Conservation (phyloP, 2,888 invertebrate genomes). For the Xanthorhoe designata region DNA sequence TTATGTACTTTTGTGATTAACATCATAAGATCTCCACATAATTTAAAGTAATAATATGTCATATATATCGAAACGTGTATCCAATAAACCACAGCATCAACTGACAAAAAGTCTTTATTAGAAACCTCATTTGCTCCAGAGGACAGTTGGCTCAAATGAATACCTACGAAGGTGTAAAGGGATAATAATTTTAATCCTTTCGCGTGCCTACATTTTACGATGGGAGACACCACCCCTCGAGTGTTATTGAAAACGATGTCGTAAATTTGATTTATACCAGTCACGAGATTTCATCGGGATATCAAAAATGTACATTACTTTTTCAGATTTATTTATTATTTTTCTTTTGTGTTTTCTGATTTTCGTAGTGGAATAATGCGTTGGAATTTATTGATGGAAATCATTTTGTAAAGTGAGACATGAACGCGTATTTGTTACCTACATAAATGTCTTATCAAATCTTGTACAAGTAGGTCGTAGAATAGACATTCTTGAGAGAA, state of each 20-base stretch:
- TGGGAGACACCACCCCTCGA: constrained; percentile 48
- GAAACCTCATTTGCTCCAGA: constrained; percentile 6
- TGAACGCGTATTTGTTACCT: too few species aligned
- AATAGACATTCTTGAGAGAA: too few species aligned
- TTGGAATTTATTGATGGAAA: background rate
- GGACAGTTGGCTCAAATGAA: constrained; percentile 31
- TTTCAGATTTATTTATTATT: constrained; percentile 35
- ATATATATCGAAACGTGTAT: too few species aligned
- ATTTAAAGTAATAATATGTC: too few species aligned
- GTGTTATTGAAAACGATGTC: constrained; percentile 59
- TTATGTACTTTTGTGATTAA: too few species aligned
- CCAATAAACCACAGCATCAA: too few species aligned
- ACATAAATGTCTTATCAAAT: too few species aligned
- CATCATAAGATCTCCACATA: too few species aligned
- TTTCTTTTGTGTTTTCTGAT: constrained; percentile 14
- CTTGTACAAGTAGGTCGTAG: too few species aligned
- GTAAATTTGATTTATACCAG: constrained; percentile 62
- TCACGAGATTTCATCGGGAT: constrained; percentile 54
- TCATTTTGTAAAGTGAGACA: background rate
- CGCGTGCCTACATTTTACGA: constrained; percentile 48
- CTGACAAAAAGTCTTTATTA: too few species aligned
- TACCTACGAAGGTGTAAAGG: constrained; percentile 42
- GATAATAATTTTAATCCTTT: constrained; percentile 53
- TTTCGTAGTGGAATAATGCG: background rate
- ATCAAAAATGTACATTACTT: constrained; percentile 44